These are phyloP conservation scores for Sceloporus tristichus DNA, from an alignment of 2,113 vertebrate genomes.

Conservation along the genomic window DNA sequence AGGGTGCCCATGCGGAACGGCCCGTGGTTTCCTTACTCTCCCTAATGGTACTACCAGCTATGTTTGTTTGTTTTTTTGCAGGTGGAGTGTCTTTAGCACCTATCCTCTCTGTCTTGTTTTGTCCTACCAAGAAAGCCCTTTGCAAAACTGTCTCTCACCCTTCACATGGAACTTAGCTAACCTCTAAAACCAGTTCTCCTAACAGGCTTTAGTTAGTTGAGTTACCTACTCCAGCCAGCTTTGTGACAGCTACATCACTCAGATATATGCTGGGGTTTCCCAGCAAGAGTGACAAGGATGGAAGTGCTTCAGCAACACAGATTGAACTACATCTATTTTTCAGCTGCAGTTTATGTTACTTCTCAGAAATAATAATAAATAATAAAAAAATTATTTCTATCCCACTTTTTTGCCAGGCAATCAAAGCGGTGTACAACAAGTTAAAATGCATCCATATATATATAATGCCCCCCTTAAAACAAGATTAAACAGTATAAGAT, in stretches of 20 bases:
- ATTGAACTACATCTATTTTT: conserved; percentile 59
- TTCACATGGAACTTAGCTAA: neutral
- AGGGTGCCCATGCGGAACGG: too few relatives aligned
- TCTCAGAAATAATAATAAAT: conserved; percentile 34
- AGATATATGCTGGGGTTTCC: conserved; percentile 18
- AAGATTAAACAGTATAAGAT: too few relatives aligned
- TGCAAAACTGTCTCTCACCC: neutral
- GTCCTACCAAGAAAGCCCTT: neutral
- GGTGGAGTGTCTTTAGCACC: too few relatives aligned
- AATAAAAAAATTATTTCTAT: too few relatives aligned
- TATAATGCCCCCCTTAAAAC: too few relatives aligned
- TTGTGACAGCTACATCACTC: neutral
- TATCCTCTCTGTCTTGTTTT: neutral
- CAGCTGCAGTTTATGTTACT: conserved; percentile 58
- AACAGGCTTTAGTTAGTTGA: too few relatives aligned
- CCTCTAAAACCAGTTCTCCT: neutral
- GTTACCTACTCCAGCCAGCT: neutral
- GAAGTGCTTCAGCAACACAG: conserved; percentile 16
- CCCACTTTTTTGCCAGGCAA: too few relatives aligned
- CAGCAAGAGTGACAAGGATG: conserved; percentile 14
- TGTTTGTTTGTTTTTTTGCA: too few relatives aligned
- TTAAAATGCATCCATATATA: too few relatives aligned
- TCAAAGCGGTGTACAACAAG: too few relatives aligned
- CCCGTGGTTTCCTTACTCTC: neutral
- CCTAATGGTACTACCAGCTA: too few relatives aligned